These are phyloP conservation scores for Arctopsyche grandis DNA, from an alignment of 1,140 invertebrate genomes.

Conservation along the genomic window DNA sequence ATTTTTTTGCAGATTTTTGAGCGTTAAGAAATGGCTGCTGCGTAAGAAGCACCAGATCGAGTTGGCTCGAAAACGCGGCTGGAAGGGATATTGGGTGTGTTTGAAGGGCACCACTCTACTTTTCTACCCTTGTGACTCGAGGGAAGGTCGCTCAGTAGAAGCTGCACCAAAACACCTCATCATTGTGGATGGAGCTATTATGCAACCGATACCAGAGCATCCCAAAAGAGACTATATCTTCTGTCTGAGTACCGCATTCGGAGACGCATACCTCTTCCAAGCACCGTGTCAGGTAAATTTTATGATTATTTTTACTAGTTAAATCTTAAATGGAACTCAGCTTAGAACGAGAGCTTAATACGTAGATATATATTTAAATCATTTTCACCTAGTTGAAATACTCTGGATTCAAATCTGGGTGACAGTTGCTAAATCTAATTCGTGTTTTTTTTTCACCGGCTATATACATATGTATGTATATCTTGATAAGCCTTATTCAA, in stretches of 20 bases:
- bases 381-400: too few relatives aligned
- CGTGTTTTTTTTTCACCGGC: too few relatives aligned
- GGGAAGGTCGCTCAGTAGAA: slow-evolving; percentile 89
- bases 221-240: slow-evolving; percentile 98
- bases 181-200: slow-evolving; percentile 96
- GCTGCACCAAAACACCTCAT: slow-evolving; percentile 94
- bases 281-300: slow-evolving; percentile 77
- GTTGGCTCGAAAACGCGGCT: slow-evolving; percentile 92
- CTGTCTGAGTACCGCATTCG: slow-evolving; percentile 96
- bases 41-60: slow-evolving; percentile 97
- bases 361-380: slow-evolving; percentile 7
- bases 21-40: slow-evolving; percentile 98
- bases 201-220: slow-evolving; percentile 98
- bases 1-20: slow-evolving; percentile 81
- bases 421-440: too few relatives aligned
- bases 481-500: too few relatives aligned
- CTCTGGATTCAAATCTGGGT: background rate
- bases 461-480: too few relatives aligned
- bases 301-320: background rate
- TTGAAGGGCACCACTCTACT: slow-evolving; percentile 96
- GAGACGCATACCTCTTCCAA: slow-evolving; percentile 97
- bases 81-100: slow-evolving; percentile 99
- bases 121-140: slow-evolving; percentile 95
- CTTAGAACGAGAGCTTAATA: background rate
- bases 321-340: background rate